Evolutionary conservation across 1,140 invertebrate species (phyloP), one percentile per base, ranked within the genome.

Genomic region (Potamilus streckersoni): DNA sequence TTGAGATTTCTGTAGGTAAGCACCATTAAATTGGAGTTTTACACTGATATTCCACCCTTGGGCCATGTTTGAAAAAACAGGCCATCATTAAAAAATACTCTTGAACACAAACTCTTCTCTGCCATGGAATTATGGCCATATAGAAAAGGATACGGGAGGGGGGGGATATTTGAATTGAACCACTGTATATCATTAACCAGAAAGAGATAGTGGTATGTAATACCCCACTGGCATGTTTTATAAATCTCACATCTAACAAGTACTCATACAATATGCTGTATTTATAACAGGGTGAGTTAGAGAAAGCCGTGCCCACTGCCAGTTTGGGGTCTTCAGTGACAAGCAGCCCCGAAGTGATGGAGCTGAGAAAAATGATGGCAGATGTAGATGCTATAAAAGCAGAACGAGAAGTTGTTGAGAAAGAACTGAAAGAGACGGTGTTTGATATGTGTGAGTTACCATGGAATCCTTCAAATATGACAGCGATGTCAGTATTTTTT

Each of bases 361-460:
- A 93, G 78, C 91, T 99, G 17, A 92, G 94, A 73, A 89, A 92
- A 66, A 91, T 99, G 57, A 97, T 98, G 96, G 92, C 94, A 85
- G 91, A 95, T 91, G 95, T 98, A 19, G 95, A 97, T 85, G 93
- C 93, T 57, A 91, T 98, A 20, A 98, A 97, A 91, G 93, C 93
- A 38, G 96, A 97, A 90, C 92, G 97, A 62, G 96, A 98, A 90
- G 93, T 92, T 17, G 94, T 98, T 55, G 96, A 98, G 90, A 92
- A 91, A 12, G 95, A 97, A 90, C 90, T 99, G 1, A 97, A 98
- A 86, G 93, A 93, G 55, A 92, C 94, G 6, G 94, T 93, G 61
- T 89, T 94, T 80, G 96, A 99, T 86, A 95, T 99, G 93, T 96
- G 91, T 89, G 85, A 84, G 85, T 89, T n/a, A 23, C 83, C 84